Conservation (phyloP, 2,888 invertebrate species). For the Erannis defoliaria region DNA sequence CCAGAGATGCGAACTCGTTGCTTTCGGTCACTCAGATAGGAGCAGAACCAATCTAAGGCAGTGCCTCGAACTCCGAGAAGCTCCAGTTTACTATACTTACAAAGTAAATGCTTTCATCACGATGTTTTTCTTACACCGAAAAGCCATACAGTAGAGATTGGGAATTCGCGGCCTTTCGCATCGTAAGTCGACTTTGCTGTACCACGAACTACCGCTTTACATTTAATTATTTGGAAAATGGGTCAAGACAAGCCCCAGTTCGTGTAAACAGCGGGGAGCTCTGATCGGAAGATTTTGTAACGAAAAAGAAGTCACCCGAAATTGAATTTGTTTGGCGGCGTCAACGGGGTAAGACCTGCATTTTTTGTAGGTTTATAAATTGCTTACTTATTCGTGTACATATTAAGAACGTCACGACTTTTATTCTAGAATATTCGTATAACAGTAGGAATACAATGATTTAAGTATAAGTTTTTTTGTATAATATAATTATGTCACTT, state of each 20-base stretch:
- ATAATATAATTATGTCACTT: no score
- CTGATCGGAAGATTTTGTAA: background rate
- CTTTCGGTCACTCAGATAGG: no score
- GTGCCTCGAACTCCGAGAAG: no score
- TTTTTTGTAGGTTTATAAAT: background rate
- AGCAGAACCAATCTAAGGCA: no score
- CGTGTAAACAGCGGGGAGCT: slow-evolving; percentile 3
- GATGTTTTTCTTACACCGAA: background rate
- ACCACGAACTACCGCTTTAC: background rate
- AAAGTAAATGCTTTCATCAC: background rate
- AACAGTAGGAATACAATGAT: no score
- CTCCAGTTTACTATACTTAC: no score
- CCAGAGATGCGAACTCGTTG: no score
- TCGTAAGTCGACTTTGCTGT: background rate
- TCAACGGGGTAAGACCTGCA: slow-evolving; percentile 1
- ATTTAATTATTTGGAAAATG: slow-evolving; percentile 4
- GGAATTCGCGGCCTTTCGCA: background rate
- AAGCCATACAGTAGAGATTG: background rate
- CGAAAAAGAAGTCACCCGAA: slow-evolving; percentile 4
- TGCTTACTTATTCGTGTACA: background rate
- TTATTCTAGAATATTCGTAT: background rate
- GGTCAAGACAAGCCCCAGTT: slow-evolving; percentile 3
- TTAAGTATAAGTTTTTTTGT: no score
- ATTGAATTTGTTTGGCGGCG: slow-evolving; percentile 8
- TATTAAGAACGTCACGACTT: background rate